phyloP scores from a whole-genome alignment of 1,140 invertebrate genomes.

The Drosophila micromelanica region DNA sequence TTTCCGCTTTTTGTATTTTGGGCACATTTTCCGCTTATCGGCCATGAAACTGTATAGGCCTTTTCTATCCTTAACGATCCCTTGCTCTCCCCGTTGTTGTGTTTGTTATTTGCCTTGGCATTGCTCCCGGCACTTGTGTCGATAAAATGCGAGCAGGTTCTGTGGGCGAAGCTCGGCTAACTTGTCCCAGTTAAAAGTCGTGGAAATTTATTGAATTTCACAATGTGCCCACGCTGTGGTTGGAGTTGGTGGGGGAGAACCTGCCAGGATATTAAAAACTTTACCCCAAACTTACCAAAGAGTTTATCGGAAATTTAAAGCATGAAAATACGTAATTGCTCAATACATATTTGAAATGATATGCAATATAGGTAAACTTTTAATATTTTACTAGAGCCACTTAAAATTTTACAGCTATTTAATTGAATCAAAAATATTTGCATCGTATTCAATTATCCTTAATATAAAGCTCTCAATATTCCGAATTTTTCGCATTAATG shows the following conservation, averaged over 20 bases:
- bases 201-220: conserved; percentile 59
- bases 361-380: too few relatives aligned
- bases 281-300: not conserved
- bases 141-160: conserved; percentile 52
- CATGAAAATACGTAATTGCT: not conserved
- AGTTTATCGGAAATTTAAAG: conserved; percentile 1
- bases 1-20: conserved; percentile 37
- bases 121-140: conserved; percentile 43
- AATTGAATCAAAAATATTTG: too few relatives aligned
- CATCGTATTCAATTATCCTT: too few relatives aligned
- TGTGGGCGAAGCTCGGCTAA: conserved; percentile 1
- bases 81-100: not conserved
- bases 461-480: too few relatives aligned
- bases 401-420: too few relatives aligned
- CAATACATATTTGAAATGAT: not conserved
- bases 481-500: too few relatives aligned
- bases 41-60: conserved; percentile 43
- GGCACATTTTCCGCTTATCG: conserved; percentile 59
- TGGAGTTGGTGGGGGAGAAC: not conserved
- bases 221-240: conserved; percentile 39
- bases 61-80: conserved; percentile 8
- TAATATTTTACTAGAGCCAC: too few relatives aligned
- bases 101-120: conserved; percentile 32
- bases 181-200: conserved; percentile 37
- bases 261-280: conserved; percentile 10